Percentiles rank a stretch among this genome's conserved stretches.
These are phyloP conservation scores for Pseudomugil tenellus DNA, from an alignment of 2,797 vertebrate species.

Conservation along the genomic window DNA sequence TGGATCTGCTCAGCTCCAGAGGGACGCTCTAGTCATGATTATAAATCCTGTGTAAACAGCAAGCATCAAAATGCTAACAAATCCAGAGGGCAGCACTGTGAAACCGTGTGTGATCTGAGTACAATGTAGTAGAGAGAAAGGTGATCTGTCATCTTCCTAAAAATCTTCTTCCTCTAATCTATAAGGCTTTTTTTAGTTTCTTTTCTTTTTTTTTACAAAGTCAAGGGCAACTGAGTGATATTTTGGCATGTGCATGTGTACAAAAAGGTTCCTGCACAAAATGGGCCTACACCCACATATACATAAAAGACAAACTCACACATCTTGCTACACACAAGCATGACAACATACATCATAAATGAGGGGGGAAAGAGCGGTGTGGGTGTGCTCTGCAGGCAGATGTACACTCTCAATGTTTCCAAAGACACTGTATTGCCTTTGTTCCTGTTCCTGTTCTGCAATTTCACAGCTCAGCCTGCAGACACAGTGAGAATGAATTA, in stretches of 20 bases:
- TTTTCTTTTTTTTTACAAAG: conserved; percentile 25
- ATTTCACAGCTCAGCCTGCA: conserved; percentile 75
- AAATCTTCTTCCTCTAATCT: conserved; percentile 40
- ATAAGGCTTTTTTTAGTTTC: conserved; percentile 31
- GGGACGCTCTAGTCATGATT: conserved; percentile 52
- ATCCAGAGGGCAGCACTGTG: conserved; percentile 27
- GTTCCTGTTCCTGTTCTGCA: conserved; percentile 61
- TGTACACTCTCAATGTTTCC: conserved; percentile 47
- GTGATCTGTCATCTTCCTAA: conserved; percentile 42
- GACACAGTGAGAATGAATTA: conserved; percentile 62
- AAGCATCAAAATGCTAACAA: conserved; percentile 58
- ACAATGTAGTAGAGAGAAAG: conserved; percentile 48
- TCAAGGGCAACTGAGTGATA: conserved; percentile 54
- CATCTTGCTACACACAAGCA: conserved; percentile 15
- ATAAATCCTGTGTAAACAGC: conserved; percentile 68
- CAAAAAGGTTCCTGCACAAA: conserved; percentile 7
- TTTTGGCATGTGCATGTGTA: conserved; percentile 5
- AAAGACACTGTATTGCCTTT: conserved; percentile 46
- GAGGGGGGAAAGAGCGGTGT: conserved; percentile 2
- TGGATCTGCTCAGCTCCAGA: conserved; percentile 36
- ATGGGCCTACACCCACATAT: neutral
- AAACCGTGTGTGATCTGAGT: conserved; percentile 51
- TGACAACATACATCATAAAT: conserved; percentile 43
- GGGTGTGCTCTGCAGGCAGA: conserved; percentile 43
- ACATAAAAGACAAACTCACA: neutral